A percentile compares a stretch with the other conserved stretches of the same genome.
Evolutionary conservation across 1,140 invertebrate genomes (phyloP).

Genomic region (Trissolcus basalis): DNA sequence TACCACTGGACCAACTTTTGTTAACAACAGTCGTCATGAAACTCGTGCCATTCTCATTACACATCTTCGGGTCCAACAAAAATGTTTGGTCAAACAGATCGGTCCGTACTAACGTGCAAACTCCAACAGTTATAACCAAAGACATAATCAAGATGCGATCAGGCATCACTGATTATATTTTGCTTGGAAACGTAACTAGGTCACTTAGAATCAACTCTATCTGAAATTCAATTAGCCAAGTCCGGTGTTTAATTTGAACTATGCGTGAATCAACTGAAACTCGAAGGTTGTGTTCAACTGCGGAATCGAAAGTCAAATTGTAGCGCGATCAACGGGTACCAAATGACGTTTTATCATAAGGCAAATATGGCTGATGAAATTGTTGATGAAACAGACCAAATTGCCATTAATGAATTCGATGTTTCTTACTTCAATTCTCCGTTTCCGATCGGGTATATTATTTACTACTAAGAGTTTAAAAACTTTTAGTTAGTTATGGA

Average conservation of each 20-base stretch:
- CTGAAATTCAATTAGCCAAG: conserved; percentile 40
- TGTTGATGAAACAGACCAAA: not conserved
- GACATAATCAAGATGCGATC: conserved; percentile 20
- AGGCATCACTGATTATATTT: conserved; percentile 33
- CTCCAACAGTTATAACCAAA: conserved; percentile 3
- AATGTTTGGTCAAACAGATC: not conserved
- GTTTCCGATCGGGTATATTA: too few relatives aligned
- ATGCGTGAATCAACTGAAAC: conserved; percentile 7
- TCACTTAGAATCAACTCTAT: conserved; percentile 31
- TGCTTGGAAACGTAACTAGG: conserved; percentile 36
- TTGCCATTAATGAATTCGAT: too few relatives aligned
- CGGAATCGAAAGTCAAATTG: conserved; percentile 14
- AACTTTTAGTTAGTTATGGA: too few relatives aligned
- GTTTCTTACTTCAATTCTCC: too few relatives aligned
- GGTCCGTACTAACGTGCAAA: not conserved
- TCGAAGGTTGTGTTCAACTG: conserved; percentile 9
- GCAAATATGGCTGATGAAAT: not conserved
- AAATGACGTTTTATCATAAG: conserved; percentile 1
- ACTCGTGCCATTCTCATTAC: conserved; percentile 7
- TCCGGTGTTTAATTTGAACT: conserved; percentile 34
- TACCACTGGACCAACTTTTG: conserved; percentile 27
- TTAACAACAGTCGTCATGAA: conserved; percentile 1
- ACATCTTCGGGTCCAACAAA: not conserved
- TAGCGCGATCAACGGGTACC: not conserved
- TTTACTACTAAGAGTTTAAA: too few relatives aligned